These are phyloP conservation scores for Frankliniella intonsa DNA, from an alignment of 2,888 invertebrate genomes.

Conservation along the genomic window DNA sequence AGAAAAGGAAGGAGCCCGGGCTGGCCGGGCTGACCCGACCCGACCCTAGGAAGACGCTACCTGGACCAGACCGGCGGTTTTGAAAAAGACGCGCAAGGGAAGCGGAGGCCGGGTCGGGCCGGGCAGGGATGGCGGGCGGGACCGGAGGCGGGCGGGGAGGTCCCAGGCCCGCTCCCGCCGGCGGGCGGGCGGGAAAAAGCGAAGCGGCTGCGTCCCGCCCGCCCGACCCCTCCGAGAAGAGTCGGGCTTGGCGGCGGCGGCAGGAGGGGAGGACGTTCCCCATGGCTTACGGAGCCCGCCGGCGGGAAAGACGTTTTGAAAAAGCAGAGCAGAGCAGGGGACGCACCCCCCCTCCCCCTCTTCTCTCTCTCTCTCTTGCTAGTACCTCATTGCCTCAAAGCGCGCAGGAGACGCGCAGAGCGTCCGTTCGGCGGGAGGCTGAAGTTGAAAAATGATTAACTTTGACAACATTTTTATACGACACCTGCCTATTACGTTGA, in stretches of 20 bases:
- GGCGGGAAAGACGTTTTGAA: conserved; percentile 2
- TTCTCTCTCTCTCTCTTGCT: too few species aligned
- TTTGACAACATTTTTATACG: too few species aligned
- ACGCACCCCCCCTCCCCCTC: too few species aligned
- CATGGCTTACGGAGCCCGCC: neutral
- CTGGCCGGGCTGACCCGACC: neutral
- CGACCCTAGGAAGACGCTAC: too few species aligned
- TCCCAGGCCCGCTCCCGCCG: too few species aligned
- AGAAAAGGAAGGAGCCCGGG: neutral
- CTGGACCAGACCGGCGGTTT: neutral
- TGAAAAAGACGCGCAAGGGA: conserved; percentile 8
- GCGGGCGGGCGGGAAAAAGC: neutral
- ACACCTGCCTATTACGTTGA: too few species aligned
- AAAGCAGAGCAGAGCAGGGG: neutral
- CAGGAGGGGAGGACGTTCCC: neutral
- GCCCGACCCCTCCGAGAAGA: neutral
- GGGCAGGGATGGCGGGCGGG: too few species aligned
- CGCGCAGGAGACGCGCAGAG: too few species aligned
- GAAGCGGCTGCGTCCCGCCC: neutral
- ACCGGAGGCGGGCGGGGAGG: too few species aligned
- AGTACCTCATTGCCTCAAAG: too few species aligned
- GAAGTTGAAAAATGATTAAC: too few species aligned
- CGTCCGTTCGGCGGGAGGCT: too few species aligned
- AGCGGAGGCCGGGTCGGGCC: neutral
- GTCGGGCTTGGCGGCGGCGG: neutral